Evolutionary conservation across 2,888 invertebrate genomes (phyloP), one percentile per base, ranked within the genome.

Genomic region (Cataglyphis livida): DNA sequence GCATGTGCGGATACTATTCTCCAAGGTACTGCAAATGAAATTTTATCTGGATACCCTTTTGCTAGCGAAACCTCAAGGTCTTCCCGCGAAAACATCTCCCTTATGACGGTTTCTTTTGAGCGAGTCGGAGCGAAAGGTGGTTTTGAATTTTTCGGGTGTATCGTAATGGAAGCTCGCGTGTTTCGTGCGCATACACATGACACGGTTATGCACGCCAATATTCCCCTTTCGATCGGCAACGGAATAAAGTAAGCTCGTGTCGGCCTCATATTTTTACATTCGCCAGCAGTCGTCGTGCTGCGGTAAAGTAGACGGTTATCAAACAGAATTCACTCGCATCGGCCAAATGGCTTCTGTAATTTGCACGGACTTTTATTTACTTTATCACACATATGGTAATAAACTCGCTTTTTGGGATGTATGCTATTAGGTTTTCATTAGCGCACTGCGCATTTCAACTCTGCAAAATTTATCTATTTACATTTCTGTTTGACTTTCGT

Each of bases 41-140:
- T 85, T 82, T 65, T 38, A 75, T 66, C 73, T 70, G 38, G 44
- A 81, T 62, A 59, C 51, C 18, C 44, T 35, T 68, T 76, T 68
- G 59, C 62, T 82, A 59, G 76, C 62, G 48, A 32, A 54, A 70
- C 65, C 82, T 85, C 82, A 85, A 85, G 85, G 85, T 85, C 85
- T 65, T 75, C 62, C 21, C 64, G 65, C 35, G 59, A 62, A 83
- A 68, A 78, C 35, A 32, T 64, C 71, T 70, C 78, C 74, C 75
- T 79, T 68, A 65, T 18, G 51, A 44, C 65, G 66, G 15, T 41
- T 38, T 15, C 15, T 38, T 15, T 70, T 21, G 28, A 25, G 41
- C 18, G 38, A 21, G 54, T n/a, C 54, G 15, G n/a, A 48, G 3
- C 38, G 38, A 64, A 38, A 35, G 51, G 59, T 10, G 25, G 59